A percentile compares a stretch with the other conserved stretches of the same genome.
Conservation (phyloP, 1,140 invertebrate genomes). For the Ericerus pela region DNA sequence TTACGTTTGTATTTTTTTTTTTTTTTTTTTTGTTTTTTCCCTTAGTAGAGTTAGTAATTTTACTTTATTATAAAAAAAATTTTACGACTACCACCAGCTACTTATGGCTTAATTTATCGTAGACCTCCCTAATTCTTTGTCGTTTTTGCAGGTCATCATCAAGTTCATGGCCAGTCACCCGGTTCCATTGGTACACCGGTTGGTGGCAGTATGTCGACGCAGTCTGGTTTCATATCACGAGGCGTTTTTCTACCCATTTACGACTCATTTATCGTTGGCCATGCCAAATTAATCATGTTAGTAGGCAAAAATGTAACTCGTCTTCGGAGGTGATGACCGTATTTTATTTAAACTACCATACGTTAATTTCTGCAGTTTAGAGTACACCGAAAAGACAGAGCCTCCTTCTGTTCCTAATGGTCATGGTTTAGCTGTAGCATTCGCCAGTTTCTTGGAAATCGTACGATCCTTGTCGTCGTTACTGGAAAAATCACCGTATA, state of each 20-base stretch:
- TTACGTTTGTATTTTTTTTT: no score
- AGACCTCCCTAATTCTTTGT: no score
- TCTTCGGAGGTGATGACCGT: not conserved
- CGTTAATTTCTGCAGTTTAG: slow-evolving; percentile 49
- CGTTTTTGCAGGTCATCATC: slow-evolving; percentile 12
- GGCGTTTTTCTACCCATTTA: slow-evolving; percentile 83
- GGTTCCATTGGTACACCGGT: slow-evolving; percentile 49
- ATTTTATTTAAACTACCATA: not conserved
- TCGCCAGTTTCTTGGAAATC: slow-evolving; percentile 78
- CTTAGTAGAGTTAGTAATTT: slow-evolving; percentile 15
- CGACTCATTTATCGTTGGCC: slow-evolving; percentile 64
- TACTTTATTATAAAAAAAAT: slow-evolving; percentile 19
- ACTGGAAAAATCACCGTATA: slow-evolving; percentile 41
- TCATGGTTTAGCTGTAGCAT: slow-evolving; percentile 88
- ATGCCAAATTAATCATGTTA: slow-evolving; percentile 77
- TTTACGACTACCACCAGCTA: no score
- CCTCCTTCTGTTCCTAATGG: slow-evolving; percentile 84
- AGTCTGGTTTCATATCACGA: slow-evolving; percentile 81
- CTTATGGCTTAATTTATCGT: no score
- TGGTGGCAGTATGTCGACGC: slow-evolving; percentile 63
- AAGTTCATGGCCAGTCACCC: slow-evolving; percentile 48
- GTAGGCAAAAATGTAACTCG: slow-evolving; percentile 29
- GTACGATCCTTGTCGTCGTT: slow-evolving; percentile 59
- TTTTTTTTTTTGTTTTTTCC: no score
- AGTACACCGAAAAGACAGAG: slow-evolving; percentile 88